phyloP scores from a whole-genome alignment of 2,888 invertebrate species.

The Heteropelma amictum region DNA sequence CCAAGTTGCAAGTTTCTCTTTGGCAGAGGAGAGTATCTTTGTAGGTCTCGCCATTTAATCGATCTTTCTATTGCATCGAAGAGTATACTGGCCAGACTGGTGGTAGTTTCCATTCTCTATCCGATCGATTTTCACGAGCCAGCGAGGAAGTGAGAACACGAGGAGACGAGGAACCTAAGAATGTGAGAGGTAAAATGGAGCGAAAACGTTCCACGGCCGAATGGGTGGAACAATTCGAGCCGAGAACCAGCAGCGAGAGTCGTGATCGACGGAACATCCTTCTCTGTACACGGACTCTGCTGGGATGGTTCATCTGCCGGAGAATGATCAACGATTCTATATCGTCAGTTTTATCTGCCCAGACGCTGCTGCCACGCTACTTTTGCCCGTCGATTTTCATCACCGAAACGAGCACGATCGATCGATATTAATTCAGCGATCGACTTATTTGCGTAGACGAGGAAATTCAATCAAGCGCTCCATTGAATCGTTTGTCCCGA shows the following conservation, averaged over 20 bases:
- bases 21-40: neutral
- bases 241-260: slow-evolving; percentile 37
- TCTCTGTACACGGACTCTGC: neutral
- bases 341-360: slow-evolving; percentile 11
- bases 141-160: neutral
- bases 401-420: slow-evolving; percentile 35
- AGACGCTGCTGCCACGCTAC: neutral
- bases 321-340: slow-evolving; percentile 27
- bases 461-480: slow-evolving; percentile 62
- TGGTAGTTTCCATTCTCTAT: slow-evolving; percentile 15
- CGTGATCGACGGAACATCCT: slow-evolving; percentile 13
- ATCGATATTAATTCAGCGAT: slow-evolving; percentile 59
- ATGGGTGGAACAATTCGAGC: slow-evolving; percentile 31
- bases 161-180: neutral
- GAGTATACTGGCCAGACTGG: neutral
- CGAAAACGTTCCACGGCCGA: slow-evolving; percentile 14
- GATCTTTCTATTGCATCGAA: neutral
- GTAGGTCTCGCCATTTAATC: neutral
- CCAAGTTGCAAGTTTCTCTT: neutral
- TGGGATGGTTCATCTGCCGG: slow-evolving; percentile 6
- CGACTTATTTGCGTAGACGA: slow-evolving; percentile 58
- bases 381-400: slow-evolving; percentile 19
- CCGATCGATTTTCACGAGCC: slow-evolving; percentile 23
- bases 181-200: neutral
- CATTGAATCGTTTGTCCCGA: slow-evolving; percentile 53